Base-by-base conservation (phyloP, 1,140 invertebrate genomes). In the Drosophila willistoni region DNA sequence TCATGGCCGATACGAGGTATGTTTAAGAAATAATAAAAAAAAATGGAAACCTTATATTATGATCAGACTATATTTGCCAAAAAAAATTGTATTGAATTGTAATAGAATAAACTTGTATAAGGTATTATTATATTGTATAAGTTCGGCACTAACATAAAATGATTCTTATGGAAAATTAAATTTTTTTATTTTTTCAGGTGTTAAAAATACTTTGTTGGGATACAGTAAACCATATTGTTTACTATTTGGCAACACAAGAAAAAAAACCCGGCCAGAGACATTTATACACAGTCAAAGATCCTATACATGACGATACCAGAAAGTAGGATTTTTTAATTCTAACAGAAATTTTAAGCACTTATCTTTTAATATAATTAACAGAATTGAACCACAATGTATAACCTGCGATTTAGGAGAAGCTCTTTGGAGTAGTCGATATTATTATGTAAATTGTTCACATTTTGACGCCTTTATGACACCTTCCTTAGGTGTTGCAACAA, bases 121-220 rank as follows among this genome's bases (percentile, higher is more conserved):
- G 22, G 3, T 25, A 25, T 25, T 25, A 0, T 36, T 9, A 1
- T 12, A 36, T 1, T 1, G 34, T 36, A 9, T 3, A 36, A 36
- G 7, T 36, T 36, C 34, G 6, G 5, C 6, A 25, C 3, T 25
- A 34, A 34, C 33, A 12, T 0, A 36, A 36, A 36, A 36, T 12
- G 0, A 36, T 10, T 3, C 6, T 36, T 36, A 34, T 9, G 9
- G 9, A 65, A n/a, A 34, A 19, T 29, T 34, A 25, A 17, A 60
- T 12, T n/a, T 47, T 1, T n/a, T 51, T 25, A 1, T 3, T 3
- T 3, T 66, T 65, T 59, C 63, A 94, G 94, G 94, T 94, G n/a
- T 94, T 94, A 41, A 94, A 95, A 86, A 97, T 98, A 81, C 93
- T 98, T 54, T 96, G 95, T 13, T 98, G 97, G 96, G 96, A 98